Base-by-base conservation (phyloP, 2,888 invertebrate species). In the Drosophila lacicola region DNA sequence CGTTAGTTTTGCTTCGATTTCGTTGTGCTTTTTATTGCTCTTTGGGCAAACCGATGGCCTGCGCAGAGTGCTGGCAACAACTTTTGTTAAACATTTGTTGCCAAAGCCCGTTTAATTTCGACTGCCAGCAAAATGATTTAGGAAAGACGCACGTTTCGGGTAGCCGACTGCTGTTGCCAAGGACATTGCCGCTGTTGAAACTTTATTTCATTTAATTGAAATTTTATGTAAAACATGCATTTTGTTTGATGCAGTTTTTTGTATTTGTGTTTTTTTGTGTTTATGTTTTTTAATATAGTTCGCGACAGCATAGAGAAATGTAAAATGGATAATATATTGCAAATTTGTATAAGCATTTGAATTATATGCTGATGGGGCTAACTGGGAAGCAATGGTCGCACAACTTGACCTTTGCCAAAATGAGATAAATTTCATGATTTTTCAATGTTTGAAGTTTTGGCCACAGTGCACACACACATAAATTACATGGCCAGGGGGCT, bases 181-280 rank as follows among this genome's bases (percentile, higher is more conserved):
- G 87, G 81, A 81, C 84, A 69, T 56, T 70, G 58, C 64, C 42
- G 50, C 36, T 51, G 60, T 33, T 49, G 34, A 79, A 87, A 84
- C 76, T 88, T 84, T 85, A 73, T 85, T 80, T 67, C 66, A 72
- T 82, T 85, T 85, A 85, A 85, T 85, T 85, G 85, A 86, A 85
- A 88, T 87, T 85, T 88, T 88, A 85, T 85, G 85, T 86, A 83
- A 85, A 85, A 81, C 88, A 88, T 78, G 74, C 67, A 87, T 80
- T 85, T 67, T 44, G 64, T 70, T 84, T 84, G 70, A 83, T 79
- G 76, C 65, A 84, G 72, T 77, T 79, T 71, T 69, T 57, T 44
- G n/a, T 33, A 19, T 11, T 8, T 17, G 14, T 8, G 29, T 29
- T 29, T 29, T 29, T 29, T 29, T 29, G 29, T 8, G 8, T 29